Base-by-base conservation (phyloP, 2,113 vertebrate species). In the Mastomys natalensis region DNA sequence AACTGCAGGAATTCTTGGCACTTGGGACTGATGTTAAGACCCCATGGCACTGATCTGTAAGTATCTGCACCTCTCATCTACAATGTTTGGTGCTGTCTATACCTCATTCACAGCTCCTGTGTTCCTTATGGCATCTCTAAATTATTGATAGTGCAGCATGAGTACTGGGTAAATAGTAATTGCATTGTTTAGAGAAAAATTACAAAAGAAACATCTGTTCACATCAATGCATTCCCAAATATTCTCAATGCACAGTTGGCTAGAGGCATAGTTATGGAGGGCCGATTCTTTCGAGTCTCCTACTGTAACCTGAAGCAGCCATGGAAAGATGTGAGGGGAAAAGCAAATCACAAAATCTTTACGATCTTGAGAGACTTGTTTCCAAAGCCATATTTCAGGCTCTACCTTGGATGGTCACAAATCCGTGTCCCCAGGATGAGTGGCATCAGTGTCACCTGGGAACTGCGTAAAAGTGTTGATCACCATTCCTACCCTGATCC, bases 351-450 rank as follows among this genome's bases (percentile, higher is more conserved):
- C 73, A 22, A 88, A 93, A 81, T 13, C 4, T 62, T 78, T 84
- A 73, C 29, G 89, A 92, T 92, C 26, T 5, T 13, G 3, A 34
- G 58, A 73, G 81, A 29, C 19, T 58, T 37, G 43, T 62, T 2
- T 19, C 5, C 43, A 24, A 53, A 29, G 21, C 40, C 40, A 78
- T 13, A 51, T 10, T 94, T 90, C 37, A 73, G 88, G 8, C 37
- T 92, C 31, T 92, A n/a, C 43, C 48, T 90, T 93, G 76, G 0
- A 91, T n/a, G 70, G 70, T 84, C 81, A 82, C 66, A 43, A 72
- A 66, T 78, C n/a, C 53, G 31, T 53, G 53, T 62, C 40, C 4
- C 73, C 77, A 72, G 9, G 66, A 68, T 40, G 12, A 88, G 26
- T 5, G 21, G 43, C 51, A 77, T 8, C 7, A 34, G 26, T 16